A percentile compares a stretch with the other conserved stretches of the same genome.
Conservation (phyloP, 2,113 vertebrate genomes). For the Daphoenositta chrysoptera region DNA sequence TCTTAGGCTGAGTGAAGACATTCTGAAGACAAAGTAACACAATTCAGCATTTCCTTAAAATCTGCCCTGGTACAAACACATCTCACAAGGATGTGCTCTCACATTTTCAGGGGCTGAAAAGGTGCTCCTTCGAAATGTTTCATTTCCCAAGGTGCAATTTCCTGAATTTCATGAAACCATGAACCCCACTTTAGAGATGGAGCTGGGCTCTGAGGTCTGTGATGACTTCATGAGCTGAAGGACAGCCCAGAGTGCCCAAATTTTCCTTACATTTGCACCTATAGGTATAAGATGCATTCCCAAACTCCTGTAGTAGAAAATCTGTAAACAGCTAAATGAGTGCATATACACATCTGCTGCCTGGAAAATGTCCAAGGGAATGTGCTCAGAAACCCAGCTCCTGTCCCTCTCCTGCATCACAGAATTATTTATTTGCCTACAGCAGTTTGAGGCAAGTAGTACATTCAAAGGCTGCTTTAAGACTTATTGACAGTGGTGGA, state of each 20-base stretch:
- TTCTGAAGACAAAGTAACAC: neutral
- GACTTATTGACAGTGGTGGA: neutral
- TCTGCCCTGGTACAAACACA: neutral
- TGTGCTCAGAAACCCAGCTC: neutral
- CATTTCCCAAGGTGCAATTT: neutral
- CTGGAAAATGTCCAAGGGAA: neutral
- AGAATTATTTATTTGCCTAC: neutral
- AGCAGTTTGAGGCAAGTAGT: neutral
- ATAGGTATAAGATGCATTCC: neutral
- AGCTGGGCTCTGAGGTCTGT: neutral
- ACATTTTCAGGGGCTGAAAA: neutral
- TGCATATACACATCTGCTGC: neutral
- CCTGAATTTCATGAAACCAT: neutral
- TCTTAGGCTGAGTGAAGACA: neutral
- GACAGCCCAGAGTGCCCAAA: neutral
- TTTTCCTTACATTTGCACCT: neutral
- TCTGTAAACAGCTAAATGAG: neutral
- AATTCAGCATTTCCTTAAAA: neutral
- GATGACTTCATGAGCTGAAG: neutral
- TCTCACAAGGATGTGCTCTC: neutral
- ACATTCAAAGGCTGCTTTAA: neutral
- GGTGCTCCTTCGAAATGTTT: neutral
- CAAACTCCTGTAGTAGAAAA: neutral
- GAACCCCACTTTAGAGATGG: neutral
- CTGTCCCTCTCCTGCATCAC: conserved; percentile 8